Conservation (phyloP, 2,113 vertebrate genomes). For the Campylorhamphus procurvoides region DNA sequence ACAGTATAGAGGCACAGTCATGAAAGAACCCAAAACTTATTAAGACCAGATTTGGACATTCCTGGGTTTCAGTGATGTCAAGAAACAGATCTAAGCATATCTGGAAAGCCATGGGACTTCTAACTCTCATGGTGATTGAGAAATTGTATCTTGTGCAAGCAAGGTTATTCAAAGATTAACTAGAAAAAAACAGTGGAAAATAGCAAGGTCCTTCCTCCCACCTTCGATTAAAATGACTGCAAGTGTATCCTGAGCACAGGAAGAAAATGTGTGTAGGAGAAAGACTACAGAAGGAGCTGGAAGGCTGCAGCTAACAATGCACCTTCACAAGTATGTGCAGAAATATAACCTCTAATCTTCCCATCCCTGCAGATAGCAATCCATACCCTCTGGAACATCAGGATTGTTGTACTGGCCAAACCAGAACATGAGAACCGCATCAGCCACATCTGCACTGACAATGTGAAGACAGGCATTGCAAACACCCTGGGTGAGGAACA, state of each 20-base stretch:
- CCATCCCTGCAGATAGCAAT: slow-evolving; percentile 82
- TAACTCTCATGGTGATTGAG: background rate
- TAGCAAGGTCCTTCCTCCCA: background rate
- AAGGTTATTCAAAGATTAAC: background rate
- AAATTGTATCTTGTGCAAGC: background rate
- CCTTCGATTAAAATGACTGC: background rate
- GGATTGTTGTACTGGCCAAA: slow-evolving; percentile 91
- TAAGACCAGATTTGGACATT: background rate
- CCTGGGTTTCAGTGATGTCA: background rate
- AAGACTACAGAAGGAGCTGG: background rate
- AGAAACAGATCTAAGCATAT: background rate
- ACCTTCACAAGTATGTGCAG: background rate
- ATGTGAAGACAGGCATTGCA: slow-evolving; percentile 95
- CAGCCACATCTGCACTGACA: slow-evolving; percentile 91
- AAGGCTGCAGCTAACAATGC: background rate
- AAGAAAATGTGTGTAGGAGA: background rate
- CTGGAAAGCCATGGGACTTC: background rate
- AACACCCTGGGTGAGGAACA: slow-evolving; percentile 88
- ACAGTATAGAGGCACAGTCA: background rate
- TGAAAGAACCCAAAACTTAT: background rate
- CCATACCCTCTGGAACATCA: slow-evolving; percentile 96
- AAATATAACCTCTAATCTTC: background rate
- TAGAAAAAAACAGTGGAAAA: background rate
- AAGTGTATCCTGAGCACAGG: background rate
- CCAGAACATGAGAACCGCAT: slow-evolving; percentile 96